Percentiles rank a stretch among this genome's conserved stretches.
phyloP scores from a whole-genome alignment of 2,797 vertebrate species.

The Phataginus tricuspis region DNA sequence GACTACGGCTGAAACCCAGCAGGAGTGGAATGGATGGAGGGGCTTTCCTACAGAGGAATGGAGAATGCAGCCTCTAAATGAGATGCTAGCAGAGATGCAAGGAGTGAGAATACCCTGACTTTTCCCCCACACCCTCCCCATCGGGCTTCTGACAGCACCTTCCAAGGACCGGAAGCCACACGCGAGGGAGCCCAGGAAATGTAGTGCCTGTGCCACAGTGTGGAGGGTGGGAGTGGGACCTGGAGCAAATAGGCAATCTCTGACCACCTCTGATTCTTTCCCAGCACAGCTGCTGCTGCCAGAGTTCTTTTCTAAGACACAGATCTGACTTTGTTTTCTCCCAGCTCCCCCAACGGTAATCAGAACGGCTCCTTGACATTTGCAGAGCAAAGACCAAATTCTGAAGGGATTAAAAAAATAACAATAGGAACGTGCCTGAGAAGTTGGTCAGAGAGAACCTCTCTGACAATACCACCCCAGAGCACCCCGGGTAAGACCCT shows the following conservation, averaged over 20 bases:
- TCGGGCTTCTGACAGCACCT: not conserved
- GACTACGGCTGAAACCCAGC: not conserved
- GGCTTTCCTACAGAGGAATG: not conserved
- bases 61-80: not conserved
- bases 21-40: not conserved
- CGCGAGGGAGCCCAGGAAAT: not conserved
- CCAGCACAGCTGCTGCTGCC: rapidly evolving
- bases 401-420: not conserved
- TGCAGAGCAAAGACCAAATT: not conserved
- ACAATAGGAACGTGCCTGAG: not conserved
- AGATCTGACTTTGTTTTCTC: not conserved
- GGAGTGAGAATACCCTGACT: not conserved
- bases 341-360: not conserved
- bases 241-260: not conserved
- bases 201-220: not conserved
- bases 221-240: not conserved
- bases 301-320: not conserved
- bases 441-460: not conserved
- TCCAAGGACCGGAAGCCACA: not conserved
- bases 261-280: not conserved
- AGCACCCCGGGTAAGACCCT: not conserved
- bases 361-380: not conserved
- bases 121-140: not conserved
- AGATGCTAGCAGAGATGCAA: not conserved
- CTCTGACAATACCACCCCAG: not conserved